Evolutionary conservation across 2,888 invertebrate genomes (phyloP).

Genomic region (Fissipunctia ypsillon): DNA sequence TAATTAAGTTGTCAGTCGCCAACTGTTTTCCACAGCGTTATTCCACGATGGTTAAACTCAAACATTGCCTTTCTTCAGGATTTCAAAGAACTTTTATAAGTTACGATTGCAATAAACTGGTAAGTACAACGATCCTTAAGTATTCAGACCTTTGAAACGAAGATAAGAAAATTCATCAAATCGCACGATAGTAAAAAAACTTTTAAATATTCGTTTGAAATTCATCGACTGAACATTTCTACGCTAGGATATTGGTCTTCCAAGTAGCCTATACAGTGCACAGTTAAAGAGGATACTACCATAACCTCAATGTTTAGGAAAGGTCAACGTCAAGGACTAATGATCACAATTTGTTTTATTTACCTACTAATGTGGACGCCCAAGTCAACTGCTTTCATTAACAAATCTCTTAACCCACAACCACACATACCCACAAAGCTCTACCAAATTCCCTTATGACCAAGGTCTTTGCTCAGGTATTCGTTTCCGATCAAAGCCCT

Average conservation of each 20-base stretch:
- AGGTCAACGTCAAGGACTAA: too few species aligned
- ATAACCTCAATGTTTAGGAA: neutral
- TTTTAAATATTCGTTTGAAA: neutral
- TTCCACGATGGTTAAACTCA: neutral
- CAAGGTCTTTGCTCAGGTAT: conserved; percentile 15
- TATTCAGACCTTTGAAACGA: neutral
- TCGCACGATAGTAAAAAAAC: neutral
- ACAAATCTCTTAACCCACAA: neutral
- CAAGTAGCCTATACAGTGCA: neutral
- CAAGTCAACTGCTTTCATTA: neutral
- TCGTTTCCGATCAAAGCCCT: conserved; percentile 25
- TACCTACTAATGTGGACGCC: neutral
- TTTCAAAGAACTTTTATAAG: conserved; percentile 8
- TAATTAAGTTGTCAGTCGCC: neutral
- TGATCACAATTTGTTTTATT: too few species aligned
- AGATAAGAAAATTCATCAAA: conserved; percentile 9
- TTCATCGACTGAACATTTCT: neutral
- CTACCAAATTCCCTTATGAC: neutral
- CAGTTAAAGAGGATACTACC: neutral
- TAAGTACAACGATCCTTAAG: neutral
- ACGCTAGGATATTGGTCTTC: neutral
- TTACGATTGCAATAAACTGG: conserved; percentile 22
- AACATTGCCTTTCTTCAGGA: neutral
- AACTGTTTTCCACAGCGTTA: too few species aligned
- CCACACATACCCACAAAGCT: neutral